Evolutionary conservation across 2,888 invertebrate genomes (phyloP).

Genomic region (Epistrophe eligans): DNA sequence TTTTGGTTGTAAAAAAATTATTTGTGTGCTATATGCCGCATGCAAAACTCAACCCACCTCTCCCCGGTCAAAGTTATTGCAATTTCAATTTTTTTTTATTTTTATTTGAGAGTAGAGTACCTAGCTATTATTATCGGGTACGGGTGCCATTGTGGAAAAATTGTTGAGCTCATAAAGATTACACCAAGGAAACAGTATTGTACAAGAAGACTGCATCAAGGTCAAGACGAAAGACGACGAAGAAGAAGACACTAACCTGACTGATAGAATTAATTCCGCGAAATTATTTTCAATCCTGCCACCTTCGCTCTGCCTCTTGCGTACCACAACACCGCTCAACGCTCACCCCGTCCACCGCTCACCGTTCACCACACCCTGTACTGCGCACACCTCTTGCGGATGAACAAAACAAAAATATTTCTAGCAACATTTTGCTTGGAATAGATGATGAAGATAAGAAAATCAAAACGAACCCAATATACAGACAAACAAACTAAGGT

Average conservation of each 20-base stretch:
- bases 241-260: conserved; percentile 11
- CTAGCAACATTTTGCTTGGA: conserved; percentile 41
- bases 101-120: not conserved
- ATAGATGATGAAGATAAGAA: conserved; percentile 62
- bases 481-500: conserved; percentile 28
- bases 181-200: not conserved
- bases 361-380: not conserved
- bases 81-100: not conserved
- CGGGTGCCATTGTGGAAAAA: not conserved
- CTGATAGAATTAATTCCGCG: conserved; percentile 43
- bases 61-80: not conserved
- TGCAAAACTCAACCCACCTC: not conserved
- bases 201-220: not conserved
- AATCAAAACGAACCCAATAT: conserved; percentile 23
- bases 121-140: not conserved
- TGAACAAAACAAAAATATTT: conserved; percentile 17
- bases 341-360: not conserved
- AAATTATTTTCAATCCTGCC: conserved; percentile 46
- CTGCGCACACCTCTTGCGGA: not conserved
- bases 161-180: not conserved
- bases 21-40: conserved; percentile 11
- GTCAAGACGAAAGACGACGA: not conserved
- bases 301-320: not conserved
- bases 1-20: not conserved
- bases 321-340: not conserved